These are phyloP conservation scores for Thermophis baileyi DNA, from an alignment of 2,113 vertebrate genomes.

Conservation along the genomic window DNA sequence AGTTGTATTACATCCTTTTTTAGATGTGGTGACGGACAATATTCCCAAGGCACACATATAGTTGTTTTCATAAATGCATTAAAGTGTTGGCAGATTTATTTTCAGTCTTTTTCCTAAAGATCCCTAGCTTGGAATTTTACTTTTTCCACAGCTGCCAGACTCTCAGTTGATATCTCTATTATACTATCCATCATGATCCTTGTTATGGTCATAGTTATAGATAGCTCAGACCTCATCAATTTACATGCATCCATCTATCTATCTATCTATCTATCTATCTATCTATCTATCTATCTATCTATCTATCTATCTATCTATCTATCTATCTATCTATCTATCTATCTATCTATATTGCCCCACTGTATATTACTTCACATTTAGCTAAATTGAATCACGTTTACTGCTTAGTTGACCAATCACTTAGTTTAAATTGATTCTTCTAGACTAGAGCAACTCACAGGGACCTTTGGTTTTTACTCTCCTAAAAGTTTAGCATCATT, in stretches of 20 bases:
- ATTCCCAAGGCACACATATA: neutral
- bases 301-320: too few relatives aligned
- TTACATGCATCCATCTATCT: too few relatives aligned
- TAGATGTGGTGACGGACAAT: neutral
- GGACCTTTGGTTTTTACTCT: neutral
- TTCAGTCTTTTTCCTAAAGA: neutral
- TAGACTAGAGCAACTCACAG: neutral
- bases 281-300: too few relatives aligned
- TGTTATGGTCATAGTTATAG: neutral
- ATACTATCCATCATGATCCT: neutral
- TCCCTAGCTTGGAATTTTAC: neutral
- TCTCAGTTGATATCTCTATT: neutral
- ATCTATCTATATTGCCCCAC: too few relatives aligned
- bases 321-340: too few relatives aligned
- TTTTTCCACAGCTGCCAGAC: neutral
- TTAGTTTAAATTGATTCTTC: neutral
- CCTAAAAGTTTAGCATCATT: neutral
- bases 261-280: too few relatives aligned
- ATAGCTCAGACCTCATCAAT: neutral
- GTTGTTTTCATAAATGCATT: neutral
- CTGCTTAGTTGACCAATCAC: neutral
- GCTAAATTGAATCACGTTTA: neutral
- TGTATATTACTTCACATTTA: neutral
- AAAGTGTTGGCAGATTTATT: neutral
- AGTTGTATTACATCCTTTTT: neutral